These are phyloP conservation scores for Daktulosphaira vitifoliae DNA, from an alignment of 1,140 invertebrate genomes.

Conservation along the genomic window DNA sequence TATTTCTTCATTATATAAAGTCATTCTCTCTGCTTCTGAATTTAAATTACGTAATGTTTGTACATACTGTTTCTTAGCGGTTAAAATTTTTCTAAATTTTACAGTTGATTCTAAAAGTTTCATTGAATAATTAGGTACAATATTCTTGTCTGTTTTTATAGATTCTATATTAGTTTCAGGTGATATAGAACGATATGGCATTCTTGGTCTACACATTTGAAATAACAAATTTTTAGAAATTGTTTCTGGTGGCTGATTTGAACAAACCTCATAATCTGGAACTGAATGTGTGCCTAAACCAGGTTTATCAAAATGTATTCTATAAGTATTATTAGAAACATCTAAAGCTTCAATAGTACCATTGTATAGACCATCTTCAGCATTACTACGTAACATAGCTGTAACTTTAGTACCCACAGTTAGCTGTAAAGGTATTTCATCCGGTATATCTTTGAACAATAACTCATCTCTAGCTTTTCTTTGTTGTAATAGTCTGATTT, in stretches of 20 bases:
- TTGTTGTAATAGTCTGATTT: constrained; percentile 90
- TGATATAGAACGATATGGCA: constrained; percentile 22
- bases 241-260: constrained; percentile 83
- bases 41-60: constrained; percentile 79
- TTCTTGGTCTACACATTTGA: constrained; percentile 63
- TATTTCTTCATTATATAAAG: constrained; percentile 66
- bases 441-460: constrained; percentile 81
- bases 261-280: constrained; percentile 92
- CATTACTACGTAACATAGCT: constrained; percentile 68
- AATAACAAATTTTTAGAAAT: constrained; percentile 78
- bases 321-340: constrained; percentile 92
- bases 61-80: constrained; percentile 73
- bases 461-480: constrained; percentile 74
- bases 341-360: constrained; percentile 96
- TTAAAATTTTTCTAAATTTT: constrained; percentile 73
- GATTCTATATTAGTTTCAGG: constrained; percentile 26
- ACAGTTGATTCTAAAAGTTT: constrained; percentile 40
- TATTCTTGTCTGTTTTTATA: constrained; percentile 23
- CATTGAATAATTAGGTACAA: constrained; percentile 23
- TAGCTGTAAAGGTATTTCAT: constrained; percentile 90
- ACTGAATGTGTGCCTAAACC: constrained; percentile 93
- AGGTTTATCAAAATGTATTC: constrained; percentile 89
- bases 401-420: constrained; percentile 96
- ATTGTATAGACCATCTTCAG: constrained; percentile 94
- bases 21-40: constrained; percentile 75